Evolutionary conservation across 2,797 vertebrate genomes (phyloP).

Genomic region (Acrocephalus scirpaceus): DNA sequence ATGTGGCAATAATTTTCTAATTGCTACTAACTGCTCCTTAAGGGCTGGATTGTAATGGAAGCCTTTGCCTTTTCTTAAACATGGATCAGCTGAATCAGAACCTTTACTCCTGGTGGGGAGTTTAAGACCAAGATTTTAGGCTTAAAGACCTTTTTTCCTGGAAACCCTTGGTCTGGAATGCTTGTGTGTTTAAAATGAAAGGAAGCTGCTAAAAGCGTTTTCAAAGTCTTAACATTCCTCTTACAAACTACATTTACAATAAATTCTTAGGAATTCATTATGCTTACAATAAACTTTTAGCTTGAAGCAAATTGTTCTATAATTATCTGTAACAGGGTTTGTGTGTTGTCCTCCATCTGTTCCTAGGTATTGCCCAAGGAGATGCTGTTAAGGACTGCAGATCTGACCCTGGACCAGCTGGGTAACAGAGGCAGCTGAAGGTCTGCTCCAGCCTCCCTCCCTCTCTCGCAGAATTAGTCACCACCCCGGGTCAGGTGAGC

Average conservation of each 20-base stretch:
- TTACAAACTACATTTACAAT: neutral
- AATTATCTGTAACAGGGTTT: neutral
- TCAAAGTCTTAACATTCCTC: neutral
- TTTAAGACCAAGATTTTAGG: conserved; percentile 28
- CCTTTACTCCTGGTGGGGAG: neutral
- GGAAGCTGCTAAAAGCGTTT: neutral
- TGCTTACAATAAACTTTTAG: neutral
- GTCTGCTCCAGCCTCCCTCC: neutral
- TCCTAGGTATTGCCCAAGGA: neutral
- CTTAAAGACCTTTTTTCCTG: conserved; percentile 33
- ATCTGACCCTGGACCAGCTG: neutral
- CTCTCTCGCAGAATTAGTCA: neutral
- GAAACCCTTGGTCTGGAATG: neutral
- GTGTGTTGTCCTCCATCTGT: neutral
- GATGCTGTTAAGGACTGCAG: neutral
- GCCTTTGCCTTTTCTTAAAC: conserved; percentile 30
- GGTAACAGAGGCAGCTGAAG: neutral
- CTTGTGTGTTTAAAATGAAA: conserved; percentile 32
- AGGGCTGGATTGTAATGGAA: conserved; percentile 31
- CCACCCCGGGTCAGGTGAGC: neutral
- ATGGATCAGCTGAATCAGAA: conserved; percentile 20
- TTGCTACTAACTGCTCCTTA: conserved; percentile 59
- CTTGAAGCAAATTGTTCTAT: neutral
- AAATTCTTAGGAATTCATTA: conserved; percentile 28
- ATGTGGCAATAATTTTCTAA: conserved; percentile 63